Evolutionary conservation across 2,113 vertebrate species (phyloP).

Genomic region (Peromyscus maniculatus): DNA sequence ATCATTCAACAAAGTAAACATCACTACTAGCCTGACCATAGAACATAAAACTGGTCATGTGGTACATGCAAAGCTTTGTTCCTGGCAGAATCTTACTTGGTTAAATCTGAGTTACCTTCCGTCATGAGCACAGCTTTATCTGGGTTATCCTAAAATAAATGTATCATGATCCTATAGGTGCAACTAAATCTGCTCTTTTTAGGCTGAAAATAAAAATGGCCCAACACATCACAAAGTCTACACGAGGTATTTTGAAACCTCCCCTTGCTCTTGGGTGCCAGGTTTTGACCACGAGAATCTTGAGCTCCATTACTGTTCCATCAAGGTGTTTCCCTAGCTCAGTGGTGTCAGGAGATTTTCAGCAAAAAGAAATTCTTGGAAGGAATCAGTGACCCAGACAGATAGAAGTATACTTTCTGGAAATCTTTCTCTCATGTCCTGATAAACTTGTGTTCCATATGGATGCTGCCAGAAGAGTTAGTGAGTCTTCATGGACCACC

Average conservation of each 20-base stretch:
- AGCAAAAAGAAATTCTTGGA: background rate
- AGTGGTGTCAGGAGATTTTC: background rate
- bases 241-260: conserved; percentile 9
- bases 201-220: conserved; percentile 5
- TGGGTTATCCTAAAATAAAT: background rate
- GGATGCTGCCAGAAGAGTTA: background rate
- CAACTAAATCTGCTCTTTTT: background rate
- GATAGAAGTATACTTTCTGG: background rate
- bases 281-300: background rate
- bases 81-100: background rate
- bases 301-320: background rate
- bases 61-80: background rate
- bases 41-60: background rate
- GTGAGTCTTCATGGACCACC: conserved; percentile 27
- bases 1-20: conserved; percentile 56
- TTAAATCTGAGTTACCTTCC: conserved; percentile 14
- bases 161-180: background rate
- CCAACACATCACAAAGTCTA: background rate
- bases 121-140: background rate
- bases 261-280: background rate
- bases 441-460: background rate
- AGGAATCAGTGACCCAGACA: background rate
- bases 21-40: background rate
- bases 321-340: background rate
- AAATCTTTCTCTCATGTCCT: background rate